Base-by-base conservation (phyloP, 1,140 invertebrate genomes). In the Drosophila pruinosa region DNA sequence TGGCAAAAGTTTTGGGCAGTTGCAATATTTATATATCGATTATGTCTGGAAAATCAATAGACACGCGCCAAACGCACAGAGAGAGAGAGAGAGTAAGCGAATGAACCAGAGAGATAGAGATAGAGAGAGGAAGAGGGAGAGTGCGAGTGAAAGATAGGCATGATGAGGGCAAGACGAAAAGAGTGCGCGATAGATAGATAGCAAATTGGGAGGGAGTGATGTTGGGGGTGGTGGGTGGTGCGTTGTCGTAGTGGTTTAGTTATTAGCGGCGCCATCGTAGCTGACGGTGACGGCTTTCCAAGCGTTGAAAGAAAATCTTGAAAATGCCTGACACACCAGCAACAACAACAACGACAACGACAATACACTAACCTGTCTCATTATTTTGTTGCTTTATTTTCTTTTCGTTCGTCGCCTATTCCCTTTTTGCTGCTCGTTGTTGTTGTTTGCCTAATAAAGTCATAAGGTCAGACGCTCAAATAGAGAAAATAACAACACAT, bases 31-130 rank as follows among this genome's bases (percentile, higher is more conserved):
- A 50, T 76, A 59, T 81, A 85, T 85, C 78, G 81, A 85, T 86
- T 86, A 80, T 71, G 36, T 43, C 48, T 64, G 64, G 39, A 76
- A 74, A 85, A 86, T 69, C 82, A 86, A 86, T 81, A 81, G 73
- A 64, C 73, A 88, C 85, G 70, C 77, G 82, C 56, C 58, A 62
- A 48, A 65, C 36, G 59, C 38, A 47, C 48, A 54, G 21, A 12
- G 12, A 22, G 26, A 74, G 58, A 74, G 34, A 61, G 52, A 28
- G n/a, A n/a, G n/a, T n/a, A n/a, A 31, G 34, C 14, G 8, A 19
- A 50, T n/a, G 14, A 26, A 12, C 39, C 14, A 15, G 26, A 53
- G 3, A 34, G 21, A 53, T 36, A 45, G 3, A 10, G 41, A 41
- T 14, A 67, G 39, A 47, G 22, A 39, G 26, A 50, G 15, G 6